Evolutionary conservation across 2,113 vertebrate species (phyloP), one percentile per base, ranked within the genome.

Genomic region (Platichthys flesus): DNA sequence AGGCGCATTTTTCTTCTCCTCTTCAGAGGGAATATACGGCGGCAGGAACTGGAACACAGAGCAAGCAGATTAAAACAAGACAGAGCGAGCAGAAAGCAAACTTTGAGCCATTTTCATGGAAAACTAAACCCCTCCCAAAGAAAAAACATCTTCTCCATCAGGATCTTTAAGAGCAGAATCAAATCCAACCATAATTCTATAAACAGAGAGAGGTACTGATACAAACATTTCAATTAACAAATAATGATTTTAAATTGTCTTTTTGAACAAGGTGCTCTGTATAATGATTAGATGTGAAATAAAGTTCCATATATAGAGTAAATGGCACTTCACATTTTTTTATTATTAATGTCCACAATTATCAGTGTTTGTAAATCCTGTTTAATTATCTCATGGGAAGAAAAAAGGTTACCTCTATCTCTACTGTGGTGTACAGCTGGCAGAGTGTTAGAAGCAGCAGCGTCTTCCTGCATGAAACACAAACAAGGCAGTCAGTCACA

Each of bases 351-450:
- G 16, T 52, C 18, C 18, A 47, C 45, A 47, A 14, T 47, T 47
- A 47, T 14, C 49, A 18, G 14, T n/a, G 28, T 31, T 31, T 0
- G 6, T 31, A 1, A 55, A 23, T 55, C 18, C 21, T 55, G 23
- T 23, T 8, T 23, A 2, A 9, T 8, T 6, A 58, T 51, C 16
- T 14, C 12, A 60, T 3, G 35, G 14, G 31, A 60, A 13, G 31
- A 60, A 7, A 16, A 55, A 3, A 47, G 3, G 85, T 95, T 94
- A 98, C 98, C 96, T 99, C 98, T 49, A 99, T 94, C 92, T 98
- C 96, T 15, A 98, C 93, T 13, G 93, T 97, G 24, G 98, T 99
- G 91, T 94, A 96, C 18, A 94, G 88, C 91, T 99, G 97, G 86
- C 95, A 96, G 66, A 97, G 75, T 0, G 98, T 99, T 40, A 98